Percentiles rank a stretch among this genome's conserved stretches.
Evolutionary conservation across 2,888 invertebrate genomes (phyloP).

Genomic region (Drosophila birchii): DNA sequence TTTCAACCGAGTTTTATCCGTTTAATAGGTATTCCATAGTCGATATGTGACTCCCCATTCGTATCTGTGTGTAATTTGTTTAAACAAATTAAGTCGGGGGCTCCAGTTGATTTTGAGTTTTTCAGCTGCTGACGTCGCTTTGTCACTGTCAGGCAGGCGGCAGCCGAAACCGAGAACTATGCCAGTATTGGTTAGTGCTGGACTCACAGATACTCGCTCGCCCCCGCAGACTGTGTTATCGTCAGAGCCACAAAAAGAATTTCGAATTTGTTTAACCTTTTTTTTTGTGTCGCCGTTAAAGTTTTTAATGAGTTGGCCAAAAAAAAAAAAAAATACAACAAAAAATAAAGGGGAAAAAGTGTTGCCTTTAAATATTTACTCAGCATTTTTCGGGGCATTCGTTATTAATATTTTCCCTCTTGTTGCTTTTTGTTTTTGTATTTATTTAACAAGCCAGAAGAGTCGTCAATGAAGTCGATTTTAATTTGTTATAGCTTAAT

Average conservation of each 20-base stretch:
- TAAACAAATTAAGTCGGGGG: constrained; percentile 75
- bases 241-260: constrained; percentile 48
- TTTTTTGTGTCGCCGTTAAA: constrained; percentile 52
- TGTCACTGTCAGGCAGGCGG: constrained; percentile 67
- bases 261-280: constrained; percentile 78
- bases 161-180: constrained; percentile 5
- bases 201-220: constrained; percentile 48
- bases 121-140: constrained; percentile 71
- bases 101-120: constrained; percentile 39
- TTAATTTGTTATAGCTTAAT: not conserved
- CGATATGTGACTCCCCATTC: constrained; percentile 20
- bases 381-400: constrained; percentile 75
- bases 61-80: constrained; percentile 67
- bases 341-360: constrained; percentile 15
- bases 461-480: constrained; percentile 49
- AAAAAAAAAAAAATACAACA: constrained; percentile 46
- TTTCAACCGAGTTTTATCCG: no score
- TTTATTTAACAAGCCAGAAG: constrained; percentile 49
- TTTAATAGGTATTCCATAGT: constrained; percentile 1
- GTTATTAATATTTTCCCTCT: constrained; percentile 27
- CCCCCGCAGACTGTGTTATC: constrained; percentile 59
- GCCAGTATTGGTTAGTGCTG: constrained; percentile 41
- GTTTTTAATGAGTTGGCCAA: constrained; percentile 72
- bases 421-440: constrained; percentile 31
- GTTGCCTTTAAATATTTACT: constrained; percentile 83